Evolutionary conservation across 2,797 vertebrate species (phyloP).

Genomic region (Hypotaenidia philippensis): DNA sequence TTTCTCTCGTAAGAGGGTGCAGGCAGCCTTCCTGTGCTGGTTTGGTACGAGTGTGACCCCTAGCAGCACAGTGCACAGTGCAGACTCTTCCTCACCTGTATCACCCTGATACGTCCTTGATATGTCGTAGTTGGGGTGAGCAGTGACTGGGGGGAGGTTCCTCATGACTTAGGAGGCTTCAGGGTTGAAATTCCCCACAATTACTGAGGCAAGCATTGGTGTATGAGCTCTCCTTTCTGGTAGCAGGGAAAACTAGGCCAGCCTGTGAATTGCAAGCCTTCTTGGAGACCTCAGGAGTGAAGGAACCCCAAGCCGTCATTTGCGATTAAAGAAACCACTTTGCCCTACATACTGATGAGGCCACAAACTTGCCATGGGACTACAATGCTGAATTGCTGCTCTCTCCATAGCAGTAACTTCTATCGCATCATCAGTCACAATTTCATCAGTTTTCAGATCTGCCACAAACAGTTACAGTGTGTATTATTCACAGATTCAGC

Average conservation of each 20-base stretch:
- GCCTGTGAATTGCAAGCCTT: neutral
- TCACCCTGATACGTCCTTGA: no score
- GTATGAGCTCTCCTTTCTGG: neutral
- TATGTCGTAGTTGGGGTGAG: neutral
- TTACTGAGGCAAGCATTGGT: neutral
- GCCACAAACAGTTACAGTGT: neutral
- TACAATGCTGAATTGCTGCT: rapidly evolving
- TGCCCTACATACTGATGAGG: neutral
- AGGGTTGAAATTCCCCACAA: neutral
- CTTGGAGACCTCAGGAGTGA: neutral
- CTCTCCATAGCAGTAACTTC: neutral
- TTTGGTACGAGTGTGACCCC: neutral
- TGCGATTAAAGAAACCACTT: neutral
- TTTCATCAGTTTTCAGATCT: slow-evolving; percentile 16
- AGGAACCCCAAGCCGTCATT: neutral
- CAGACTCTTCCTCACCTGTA: neutral
- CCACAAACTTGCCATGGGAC: neutral
- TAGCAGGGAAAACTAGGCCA: neutral
- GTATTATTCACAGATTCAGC: neutral
- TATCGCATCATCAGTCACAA: neutral
- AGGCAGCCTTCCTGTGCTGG: neutral
- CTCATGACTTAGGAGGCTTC: neutral
- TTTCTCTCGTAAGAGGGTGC: neutral
- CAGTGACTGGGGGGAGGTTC: neutral
- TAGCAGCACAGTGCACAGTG: neutral